Percentiles rank a stretch among this genome's conserved stretches.
Conservation (phyloP, 2,888 invertebrate genomes). For the Thysanoteuthis rhombus region DNA sequence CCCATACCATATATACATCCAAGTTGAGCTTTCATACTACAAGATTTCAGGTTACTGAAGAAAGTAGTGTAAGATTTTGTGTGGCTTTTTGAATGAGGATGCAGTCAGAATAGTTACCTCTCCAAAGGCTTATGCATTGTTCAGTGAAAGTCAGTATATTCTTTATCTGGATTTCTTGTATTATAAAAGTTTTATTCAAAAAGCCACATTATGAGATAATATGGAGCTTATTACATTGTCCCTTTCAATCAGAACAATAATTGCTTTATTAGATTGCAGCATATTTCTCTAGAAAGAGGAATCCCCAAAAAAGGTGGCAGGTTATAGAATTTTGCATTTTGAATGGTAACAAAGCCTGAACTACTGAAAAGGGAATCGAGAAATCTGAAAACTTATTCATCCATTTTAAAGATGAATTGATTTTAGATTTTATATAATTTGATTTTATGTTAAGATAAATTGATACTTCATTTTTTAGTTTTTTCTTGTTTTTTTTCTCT, state of each 20-base stretch:
- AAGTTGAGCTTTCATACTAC: too few species aligned
- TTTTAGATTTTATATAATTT: too few species aligned
- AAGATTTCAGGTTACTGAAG: too few species aligned
- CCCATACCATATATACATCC: too few species aligned
- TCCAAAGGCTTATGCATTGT: background rate
- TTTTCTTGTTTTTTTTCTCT: background rate
- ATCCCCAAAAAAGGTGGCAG: background rate
- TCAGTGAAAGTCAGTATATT: background rate
- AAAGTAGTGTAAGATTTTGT: too few species aligned
- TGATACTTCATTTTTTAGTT: background rate
- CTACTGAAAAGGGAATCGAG: background rate
- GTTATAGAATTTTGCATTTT: background rate
- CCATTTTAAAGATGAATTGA: background rate
- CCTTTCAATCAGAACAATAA: background rate
- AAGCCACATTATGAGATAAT: background rate
- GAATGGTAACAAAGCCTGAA: background rate
- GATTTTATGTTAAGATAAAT: too few species aligned
- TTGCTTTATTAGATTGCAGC: background rate
- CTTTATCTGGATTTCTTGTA: background rate
- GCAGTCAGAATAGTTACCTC: background rate
- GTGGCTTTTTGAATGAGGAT: background rate
- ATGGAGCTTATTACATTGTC: background rate
- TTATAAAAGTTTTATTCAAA: background rate
- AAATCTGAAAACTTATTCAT: background rate
- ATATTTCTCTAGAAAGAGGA: background rate